These are phyloP conservation scores for Brachypalpus laphriformis DNA, from an alignment of 2,888 invertebrate species.

Conservation along the genomic window DNA sequence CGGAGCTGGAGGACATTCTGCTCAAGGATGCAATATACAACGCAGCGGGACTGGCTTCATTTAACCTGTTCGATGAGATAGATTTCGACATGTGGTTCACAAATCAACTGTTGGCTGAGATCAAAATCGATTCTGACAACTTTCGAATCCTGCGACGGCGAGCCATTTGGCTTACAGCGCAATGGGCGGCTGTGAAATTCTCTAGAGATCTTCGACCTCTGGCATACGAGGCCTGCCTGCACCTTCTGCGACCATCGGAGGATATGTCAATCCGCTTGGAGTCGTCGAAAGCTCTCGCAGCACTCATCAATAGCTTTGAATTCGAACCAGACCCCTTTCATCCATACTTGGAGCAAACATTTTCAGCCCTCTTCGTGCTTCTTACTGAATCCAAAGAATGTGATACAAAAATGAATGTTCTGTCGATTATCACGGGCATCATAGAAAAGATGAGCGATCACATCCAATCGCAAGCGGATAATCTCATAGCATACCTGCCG, in stretches of 20 bases:
- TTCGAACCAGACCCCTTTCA: conserved; percentile 94
- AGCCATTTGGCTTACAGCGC: conserved; percentile 90
- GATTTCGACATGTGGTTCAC: conserved; percentile 97
- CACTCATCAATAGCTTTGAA: conserved; percentile 95
- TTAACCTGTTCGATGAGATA: conserved; percentile 95
- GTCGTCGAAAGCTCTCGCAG: conserved; percentile 92
- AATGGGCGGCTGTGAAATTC: conserved; percentile 92
- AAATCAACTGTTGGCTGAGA: conserved; percentile 90
- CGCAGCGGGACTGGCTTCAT: conserved; percentile 94
- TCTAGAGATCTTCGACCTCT: conserved; percentile 90
- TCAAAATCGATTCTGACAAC: conserved; percentile 91
- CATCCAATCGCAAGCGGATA: conserved; percentile 86
- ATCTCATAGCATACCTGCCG: conserved; percentile 92
- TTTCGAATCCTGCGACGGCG: conserved; percentile 92
- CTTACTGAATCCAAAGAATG: conserved; percentile 94
- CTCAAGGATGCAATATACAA: conserved; percentile 97
- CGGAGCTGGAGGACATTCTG: conserved; percentile 91
- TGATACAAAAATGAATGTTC: conserved; percentile 97
- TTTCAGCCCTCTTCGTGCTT: conserved; percentile 91
- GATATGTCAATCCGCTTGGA: conserved; percentile 95
- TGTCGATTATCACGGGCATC: conserved; percentile 94
- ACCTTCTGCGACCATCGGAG: conserved; percentile 89
- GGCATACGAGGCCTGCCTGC: conserved; percentile 90
- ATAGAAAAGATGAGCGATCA: conserved; percentile 92
- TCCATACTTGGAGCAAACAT: conserved; percentile 91